A percentile compares a stretch with the other conserved stretches of the same genome.
Conservation (phyloP, 1,140 invertebrate genomes). For the Branchinecta lynchi region DNA sequence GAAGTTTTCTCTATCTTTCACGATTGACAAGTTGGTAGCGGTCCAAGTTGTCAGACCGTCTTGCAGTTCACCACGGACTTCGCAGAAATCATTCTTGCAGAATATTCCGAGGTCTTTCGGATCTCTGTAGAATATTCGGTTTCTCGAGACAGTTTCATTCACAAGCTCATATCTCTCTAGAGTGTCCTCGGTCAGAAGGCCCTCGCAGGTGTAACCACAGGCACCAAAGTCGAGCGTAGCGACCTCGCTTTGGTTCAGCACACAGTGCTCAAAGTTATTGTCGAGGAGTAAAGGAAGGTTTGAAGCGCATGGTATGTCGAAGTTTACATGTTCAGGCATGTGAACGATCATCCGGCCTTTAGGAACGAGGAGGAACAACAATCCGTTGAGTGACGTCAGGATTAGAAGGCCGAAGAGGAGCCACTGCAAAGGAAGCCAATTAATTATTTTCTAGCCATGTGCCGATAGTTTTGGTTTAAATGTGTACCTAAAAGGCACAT, state of each 20-base stretch:
- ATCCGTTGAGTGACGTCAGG: constrained; percentile 4
- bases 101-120: background rate
- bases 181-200: background rate
- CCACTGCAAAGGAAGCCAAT: background rate
- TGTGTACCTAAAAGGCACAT: too few relatives aligned
- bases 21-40: background rate
- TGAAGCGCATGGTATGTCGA: background rate
- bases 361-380: constrained; percentile 24
- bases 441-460: too few relatives aligned
- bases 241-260: background rate
- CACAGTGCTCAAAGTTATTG: background rate
- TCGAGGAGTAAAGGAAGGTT: background rate
- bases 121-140: background rate
- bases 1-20: background rate
- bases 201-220: background rate
- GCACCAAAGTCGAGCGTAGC: background rate
- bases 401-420: constrained; percentile 16
- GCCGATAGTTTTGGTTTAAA: too few relatives aligned
- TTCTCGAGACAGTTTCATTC: background rate
- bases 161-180: background rate
- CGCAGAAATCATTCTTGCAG: background rate
- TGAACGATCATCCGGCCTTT: constrained; percentile 14
- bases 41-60: background rate
- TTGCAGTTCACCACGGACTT: background rate
- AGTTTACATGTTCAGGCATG: constrained; percentile 12